phyloP scores from a whole-genome alignment of 2,888 invertebrate species.

The Ochropleura plecta region DNA sequence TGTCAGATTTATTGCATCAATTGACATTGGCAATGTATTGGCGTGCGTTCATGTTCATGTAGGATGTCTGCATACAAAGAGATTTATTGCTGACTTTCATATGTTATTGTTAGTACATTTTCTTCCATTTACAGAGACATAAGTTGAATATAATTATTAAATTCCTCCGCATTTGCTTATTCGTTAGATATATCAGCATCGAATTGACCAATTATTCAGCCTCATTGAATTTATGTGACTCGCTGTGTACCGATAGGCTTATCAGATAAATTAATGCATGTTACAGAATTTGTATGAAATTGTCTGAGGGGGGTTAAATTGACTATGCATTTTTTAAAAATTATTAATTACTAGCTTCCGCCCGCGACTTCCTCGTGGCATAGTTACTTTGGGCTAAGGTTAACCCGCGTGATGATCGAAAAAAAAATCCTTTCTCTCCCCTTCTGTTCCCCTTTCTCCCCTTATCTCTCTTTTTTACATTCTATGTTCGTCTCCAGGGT shows the following conservation, averaged over 20 bases:
- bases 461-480: too few relatives aligned
- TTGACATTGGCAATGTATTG: slow-evolving; percentile 53
- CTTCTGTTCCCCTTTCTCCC: too few relatives aligned
- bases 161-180: neutral
- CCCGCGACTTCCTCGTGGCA: too few relatives aligned
- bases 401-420: too few relatives aligned
- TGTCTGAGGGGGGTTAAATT: neutral
- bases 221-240: neutral
- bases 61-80: slow-evolving; percentile 5
- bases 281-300: neutral
- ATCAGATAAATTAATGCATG: neutral
- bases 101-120: neutral
- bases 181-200: neutral
- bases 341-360: too few relatives aligned
- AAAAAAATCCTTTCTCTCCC: too few relatives aligned
- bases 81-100: neutral
- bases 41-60: slow-evolving; percentile 1
- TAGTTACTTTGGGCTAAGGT: too few relatives aligned
- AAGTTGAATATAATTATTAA: neutral
- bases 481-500: too few relatives aligned
- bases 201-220: neutral
- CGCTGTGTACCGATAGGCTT: too few relatives aligned
- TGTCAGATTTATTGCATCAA: slow-evolving; percentile 49
- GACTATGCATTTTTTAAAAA: too few relatives aligned
- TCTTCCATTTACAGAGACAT: neutral